Evolutionary conservation across 2,113 vertebrate species (phyloP).

Genomic region (Murina feae): DNA sequence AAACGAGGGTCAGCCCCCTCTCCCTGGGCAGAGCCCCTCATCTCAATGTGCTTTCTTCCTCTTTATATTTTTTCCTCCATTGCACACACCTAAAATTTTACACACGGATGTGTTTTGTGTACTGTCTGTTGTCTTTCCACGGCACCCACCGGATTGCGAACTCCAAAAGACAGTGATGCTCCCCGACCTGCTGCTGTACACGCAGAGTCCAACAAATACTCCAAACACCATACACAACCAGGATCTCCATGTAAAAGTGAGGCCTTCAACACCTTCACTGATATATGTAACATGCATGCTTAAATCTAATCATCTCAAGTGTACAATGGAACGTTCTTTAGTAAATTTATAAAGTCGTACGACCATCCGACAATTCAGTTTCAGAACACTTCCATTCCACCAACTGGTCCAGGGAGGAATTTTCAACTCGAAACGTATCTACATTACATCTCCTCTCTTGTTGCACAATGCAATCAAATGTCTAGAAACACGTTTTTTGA

Average conservation of each 20-base stretch:
- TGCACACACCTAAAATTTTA: not conserved
- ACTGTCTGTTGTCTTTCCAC: not conserved
- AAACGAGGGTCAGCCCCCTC: not conserved
- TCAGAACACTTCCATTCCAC: not conserved
- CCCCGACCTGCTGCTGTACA: accelerated
- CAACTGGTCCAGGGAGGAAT: not conserved
- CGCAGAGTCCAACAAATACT: not conserved
- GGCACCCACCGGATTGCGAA: not conserved
- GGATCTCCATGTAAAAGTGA: not conserved
- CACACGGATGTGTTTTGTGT: not conserved
- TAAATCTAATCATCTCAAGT: not conserved
- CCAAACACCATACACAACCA: not conserved
- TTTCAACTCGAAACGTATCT: not conserved
- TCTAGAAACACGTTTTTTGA: not conserved
- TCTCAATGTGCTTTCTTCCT: not conserved
- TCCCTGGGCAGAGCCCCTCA: not conserved
- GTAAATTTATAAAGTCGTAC: not conserved
- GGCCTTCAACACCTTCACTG: not conserved
- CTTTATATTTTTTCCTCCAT: not conserved
- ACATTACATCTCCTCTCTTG: not conserved
- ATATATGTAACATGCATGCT: not conserved
- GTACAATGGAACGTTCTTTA: not conserved
- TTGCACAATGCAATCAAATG: not conserved
- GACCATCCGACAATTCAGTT: not conserved
- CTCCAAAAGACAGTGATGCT: not conserved